Base-by-base conservation (phyloP, 2,888 invertebrate species). In the Netelia virgata region DNA sequence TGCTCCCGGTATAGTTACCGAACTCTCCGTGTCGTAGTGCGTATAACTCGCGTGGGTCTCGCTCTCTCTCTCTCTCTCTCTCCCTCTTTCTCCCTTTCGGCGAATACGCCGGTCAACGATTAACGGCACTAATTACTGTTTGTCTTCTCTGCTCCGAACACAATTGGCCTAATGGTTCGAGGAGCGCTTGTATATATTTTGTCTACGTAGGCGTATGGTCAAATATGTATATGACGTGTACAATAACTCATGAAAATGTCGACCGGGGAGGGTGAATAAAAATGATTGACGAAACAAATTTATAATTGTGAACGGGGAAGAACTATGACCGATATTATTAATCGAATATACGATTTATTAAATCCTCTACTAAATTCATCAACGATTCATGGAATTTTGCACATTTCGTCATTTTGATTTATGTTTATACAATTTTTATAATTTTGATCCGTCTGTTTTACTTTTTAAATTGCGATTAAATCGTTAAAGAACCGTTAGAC, bases 51-150 rank as follows among this genome's bases (percentile, higher is more conserved):
- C 41, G 23, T 55, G 14, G 20, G 8, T 53, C 23, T 61, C 14
- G 28, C 28, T 36, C 63, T 63, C 28, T 28, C n/a, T 41, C 41
- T 9, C 16, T 66, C 43, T 41, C 43, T 66, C 18, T 66, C 43
- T 43, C 43, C 55, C 1, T 53, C 9, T 75, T 18, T 75, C 10
- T 53, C 79, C 83, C 77, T 74, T 23, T 77, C 73, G 57, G 80
- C 75, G 82, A 86, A 84, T 66, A 84, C 86, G 76, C 78, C 78
- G 84, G 85, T 80, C 86, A 83, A 64, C 83, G 86, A 88, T 86
- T 86, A 88, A 86, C 82, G 87, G 84, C 85, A 88, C 86, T 90
- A 90, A 91, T 91, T 90, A 88, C 86, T 87, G 89, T 87, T 89
- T 90, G 88, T 88, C 87, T 81, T 86, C 78, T 80, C 64, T 77